These are phyloP conservation scores for Pseudolaguvia tuberculata DNA, from an alignment of 2,113 vertebrate genomes.

Conservation along the genomic window DNA sequence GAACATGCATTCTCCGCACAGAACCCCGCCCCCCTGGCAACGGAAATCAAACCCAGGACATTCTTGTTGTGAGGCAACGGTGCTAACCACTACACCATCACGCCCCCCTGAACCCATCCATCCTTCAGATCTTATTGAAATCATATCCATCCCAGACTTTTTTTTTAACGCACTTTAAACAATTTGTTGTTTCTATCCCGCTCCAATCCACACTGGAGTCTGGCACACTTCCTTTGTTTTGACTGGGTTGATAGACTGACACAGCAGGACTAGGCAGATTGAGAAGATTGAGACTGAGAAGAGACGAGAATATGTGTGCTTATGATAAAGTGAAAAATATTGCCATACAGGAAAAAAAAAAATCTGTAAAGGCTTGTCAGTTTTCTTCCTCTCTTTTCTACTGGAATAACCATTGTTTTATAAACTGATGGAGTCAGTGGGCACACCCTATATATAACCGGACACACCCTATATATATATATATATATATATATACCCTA, in stretches of 20 bases:
- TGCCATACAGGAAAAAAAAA: constrained; percentile 15
- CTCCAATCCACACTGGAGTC: not conserved
- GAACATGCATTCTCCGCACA: too few relatives aligned
- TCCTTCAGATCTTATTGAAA: constrained; percentile 1
- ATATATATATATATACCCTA: too few relatives aligned
- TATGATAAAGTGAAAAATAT: constrained; percentile 19
- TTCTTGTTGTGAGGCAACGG: too few relatives aligned
- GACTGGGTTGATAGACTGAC: constrained; percentile 16
- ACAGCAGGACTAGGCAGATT: constrained; percentile 17
- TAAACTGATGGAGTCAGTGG: constrained; percentile 21
- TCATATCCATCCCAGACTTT: not conserved
- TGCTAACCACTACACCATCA: too few relatives aligned
- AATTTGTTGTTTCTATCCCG: constrained; percentile 1
- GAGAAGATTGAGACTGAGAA: not conserved
- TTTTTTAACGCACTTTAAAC: constrained; percentile 13
- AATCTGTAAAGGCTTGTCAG: constrained; percentile 9
- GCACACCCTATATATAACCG: constrained; percentile 3
- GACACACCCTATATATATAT: too few relatives aligned
- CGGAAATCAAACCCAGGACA: too few relatives aligned
- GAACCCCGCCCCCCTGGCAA: too few relatives aligned
- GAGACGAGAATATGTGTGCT: not conserved
- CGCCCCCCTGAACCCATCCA: too few relatives aligned
- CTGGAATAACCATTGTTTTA: constrained; percentile 23
- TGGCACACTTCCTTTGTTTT: constrained; percentile 7
- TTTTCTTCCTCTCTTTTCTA: constrained; percentile 21